Evolutionary conservation across 1,140 invertebrate species (phyloP).

Genomic region (Meteorus sp.): DNA sequence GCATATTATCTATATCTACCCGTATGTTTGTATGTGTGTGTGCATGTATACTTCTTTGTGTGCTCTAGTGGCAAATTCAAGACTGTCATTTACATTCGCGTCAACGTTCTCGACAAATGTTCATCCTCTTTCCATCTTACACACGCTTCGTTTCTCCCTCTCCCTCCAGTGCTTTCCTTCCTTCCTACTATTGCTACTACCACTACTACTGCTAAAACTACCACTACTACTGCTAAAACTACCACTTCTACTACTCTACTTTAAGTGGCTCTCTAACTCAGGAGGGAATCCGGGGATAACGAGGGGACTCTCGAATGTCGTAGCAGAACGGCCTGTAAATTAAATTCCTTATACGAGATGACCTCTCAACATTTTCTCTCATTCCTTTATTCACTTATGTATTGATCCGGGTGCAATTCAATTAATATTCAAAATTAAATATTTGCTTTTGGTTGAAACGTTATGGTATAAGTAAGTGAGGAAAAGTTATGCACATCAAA

Average conservation of each 20-base stretch:
- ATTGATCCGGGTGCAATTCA: not conserved
- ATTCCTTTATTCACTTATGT: not conserved
- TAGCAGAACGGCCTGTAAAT: conserved; percentile 17
- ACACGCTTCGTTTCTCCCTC: too few relatives aligned
- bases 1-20: not conserved
- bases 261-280: conserved; percentile 16
- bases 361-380: too few relatives aligned
- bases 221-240: not conserved
- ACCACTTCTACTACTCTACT: conserved; percentile 4
- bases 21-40: not conserved
- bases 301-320: conserved; percentile 19
- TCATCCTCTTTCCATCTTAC: too few relatives aligned
- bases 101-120: conserved; percentile 22
- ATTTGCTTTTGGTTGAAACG: too few relatives aligned
- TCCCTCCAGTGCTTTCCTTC: too few relatives aligned
- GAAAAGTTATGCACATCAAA: too few relatives aligned
- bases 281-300: conserved; percentile 12
- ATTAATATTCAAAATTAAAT: not conserved
- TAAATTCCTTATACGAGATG: conserved; percentile 17
- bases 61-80: conserved; percentile 12
- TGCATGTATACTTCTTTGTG: not conserved
- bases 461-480: too few relatives aligned
- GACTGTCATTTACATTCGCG: conserved; percentile 26
- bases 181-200: too few relatives aligned
- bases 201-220: not conserved